Evolutionary conservation across 1,140 invertebrate genomes (phyloP), one percentile per base, ranked within the genome.

Genomic region (Spodoptera litura): DNA sequence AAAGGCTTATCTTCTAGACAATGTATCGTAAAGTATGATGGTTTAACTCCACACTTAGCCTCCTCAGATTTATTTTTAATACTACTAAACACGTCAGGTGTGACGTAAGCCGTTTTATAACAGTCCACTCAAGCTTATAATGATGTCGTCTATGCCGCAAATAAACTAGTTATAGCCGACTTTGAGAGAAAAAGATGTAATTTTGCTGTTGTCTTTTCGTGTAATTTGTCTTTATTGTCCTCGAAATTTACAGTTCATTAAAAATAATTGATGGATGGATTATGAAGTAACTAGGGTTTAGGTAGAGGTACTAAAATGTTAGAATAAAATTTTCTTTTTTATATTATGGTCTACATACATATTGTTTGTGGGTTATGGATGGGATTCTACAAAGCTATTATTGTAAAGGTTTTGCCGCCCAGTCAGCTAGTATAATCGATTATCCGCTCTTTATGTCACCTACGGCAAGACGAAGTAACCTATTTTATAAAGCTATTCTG

Each of bases 91-190:
- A 59, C 68, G 68, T 56, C 78, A 64, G n/a, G 61, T 66, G n/a
- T 79, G 78, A 79, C 70, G 78, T 64, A 79, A 79, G 61, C 13
- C 56, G 68, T 55, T 66, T 73, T 79, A 79, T 79, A 79, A 79
- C 56, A 79, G 71, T 72, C 52, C 59, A 61, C 78, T 66, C 61
- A 62, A 73, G 78, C 70, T 66, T 74, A 79, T 27, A 56, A 66
- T 53, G 61, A 73, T 59, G 70, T 64, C 61, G 78, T 66, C 70
- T 74, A 44, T 25, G 70, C 70, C 58, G 59, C 61, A 79, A 79
- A 79, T 79, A 73, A 79, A 79, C 70, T 38, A 64, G 58, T 66
- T 73, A 55, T 49, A 31, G 49, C 35, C 58, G 27, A 44, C 49
- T 75, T 25, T 49, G 8, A 61, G 51, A 52, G 20, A 75, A 75